phyloP scores from a whole-genome alignment of 1,140 invertebrate species.

The Lasaia peninsularis region DNA sequence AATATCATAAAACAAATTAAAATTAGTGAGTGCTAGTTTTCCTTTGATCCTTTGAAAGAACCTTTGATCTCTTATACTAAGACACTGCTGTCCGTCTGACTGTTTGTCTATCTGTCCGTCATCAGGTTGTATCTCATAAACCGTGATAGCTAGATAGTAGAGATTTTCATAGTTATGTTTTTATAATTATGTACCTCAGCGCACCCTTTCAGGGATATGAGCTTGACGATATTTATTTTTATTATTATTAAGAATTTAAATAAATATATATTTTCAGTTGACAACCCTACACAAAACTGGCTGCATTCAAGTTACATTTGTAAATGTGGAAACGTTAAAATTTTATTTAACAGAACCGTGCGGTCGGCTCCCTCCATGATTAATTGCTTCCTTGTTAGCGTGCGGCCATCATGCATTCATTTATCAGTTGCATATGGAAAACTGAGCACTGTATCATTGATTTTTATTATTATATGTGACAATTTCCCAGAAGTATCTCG shows the following conservation, averaged over 20 bases:
- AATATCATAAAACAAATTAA: no score
- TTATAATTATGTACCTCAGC: no score
- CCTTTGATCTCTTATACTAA: no score
- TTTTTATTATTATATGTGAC: constrained; percentile 12
- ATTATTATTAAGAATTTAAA: background rate
- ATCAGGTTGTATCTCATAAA: no score
- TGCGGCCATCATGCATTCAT: constrained; percentile 26
- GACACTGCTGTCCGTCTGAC: no score
- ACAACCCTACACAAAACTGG: constrained; percentile 1
- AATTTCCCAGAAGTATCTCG: background rate
- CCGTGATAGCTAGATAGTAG: no score
- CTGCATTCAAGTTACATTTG: constrained; percentile 19
- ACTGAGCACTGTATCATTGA: constrained; percentile 20
- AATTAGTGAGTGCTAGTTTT: no score
- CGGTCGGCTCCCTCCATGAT: constrained; percentile 26
- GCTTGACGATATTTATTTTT: no score
- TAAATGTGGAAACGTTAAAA: constrained; percentile 26
- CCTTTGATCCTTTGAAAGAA: no score
- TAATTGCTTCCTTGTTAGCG: constrained; percentile 31
- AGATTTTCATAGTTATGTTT: no score
- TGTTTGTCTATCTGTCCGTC: no score
- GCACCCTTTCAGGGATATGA: no score
- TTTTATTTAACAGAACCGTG: constrained; percentile 30
- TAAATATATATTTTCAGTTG: background rate
- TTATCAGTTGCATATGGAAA: constrained; percentile 22